A percentile compares a stretch with the other conserved stretches of the same genome.
phyloP scores from a whole-genome alignment of 2,888 invertebrate species.

The Pollenia griseotomentosa region DNA sequence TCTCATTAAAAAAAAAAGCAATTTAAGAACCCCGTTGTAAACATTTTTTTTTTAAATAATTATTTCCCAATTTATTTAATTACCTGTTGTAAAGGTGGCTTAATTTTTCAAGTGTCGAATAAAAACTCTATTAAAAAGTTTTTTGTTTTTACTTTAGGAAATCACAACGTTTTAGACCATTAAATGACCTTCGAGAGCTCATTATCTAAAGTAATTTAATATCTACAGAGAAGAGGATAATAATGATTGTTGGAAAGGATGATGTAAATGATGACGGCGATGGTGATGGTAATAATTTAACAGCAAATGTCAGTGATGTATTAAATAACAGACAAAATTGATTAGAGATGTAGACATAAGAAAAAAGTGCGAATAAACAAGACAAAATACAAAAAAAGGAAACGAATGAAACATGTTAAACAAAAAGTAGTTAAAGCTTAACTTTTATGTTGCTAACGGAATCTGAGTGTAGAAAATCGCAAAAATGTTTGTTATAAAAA shows the following conservation, averaged over 20 bases:
- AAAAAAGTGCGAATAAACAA: neutral
- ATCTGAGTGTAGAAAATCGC: too few species aligned
- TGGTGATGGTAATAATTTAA: slow-evolving; percentile 7
- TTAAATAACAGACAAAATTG: slow-evolving; percentile 11
- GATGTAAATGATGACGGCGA: neutral
- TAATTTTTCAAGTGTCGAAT: neutral
- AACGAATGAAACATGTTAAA: slow-evolving; percentile 7
- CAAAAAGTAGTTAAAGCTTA: neutral
- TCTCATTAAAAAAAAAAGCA: too few species aligned
- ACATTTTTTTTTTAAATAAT: too few species aligned
- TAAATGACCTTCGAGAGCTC: neutral
- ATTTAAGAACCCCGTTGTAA: neutral
- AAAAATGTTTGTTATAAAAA: too few species aligned
- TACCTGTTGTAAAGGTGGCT: neutral
- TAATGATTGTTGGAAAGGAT: neutral
- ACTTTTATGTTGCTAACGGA: too few species aligned
- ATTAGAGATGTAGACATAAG: neutral
- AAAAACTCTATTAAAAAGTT: slow-evolving; percentile 7
- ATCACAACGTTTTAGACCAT: slow-evolving; percentile 33
- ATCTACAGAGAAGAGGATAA: neutral
- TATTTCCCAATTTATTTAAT: neutral
- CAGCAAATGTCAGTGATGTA: slow-evolving; percentile 7
- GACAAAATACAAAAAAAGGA: too few species aligned
- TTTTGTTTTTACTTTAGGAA: neutral
- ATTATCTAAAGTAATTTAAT: slow-evolving; percentile 11